Conservation (phyloP, 2,888 invertebrate genomes). For the Heliconius cydno region DNA sequence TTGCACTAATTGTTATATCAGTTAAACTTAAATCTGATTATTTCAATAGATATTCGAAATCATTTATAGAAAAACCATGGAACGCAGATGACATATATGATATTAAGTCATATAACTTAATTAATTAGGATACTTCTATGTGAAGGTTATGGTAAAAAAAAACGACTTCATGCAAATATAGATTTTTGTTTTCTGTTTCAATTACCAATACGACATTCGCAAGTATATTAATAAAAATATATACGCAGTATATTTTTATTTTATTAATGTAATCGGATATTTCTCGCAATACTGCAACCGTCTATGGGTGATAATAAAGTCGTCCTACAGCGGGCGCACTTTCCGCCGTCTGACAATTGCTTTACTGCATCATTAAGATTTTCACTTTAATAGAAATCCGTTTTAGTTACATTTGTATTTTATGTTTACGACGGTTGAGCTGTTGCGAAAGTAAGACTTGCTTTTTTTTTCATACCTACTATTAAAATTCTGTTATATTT, state of each 20-base stretch:
- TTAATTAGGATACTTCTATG: neutral
- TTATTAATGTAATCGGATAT: neutral
- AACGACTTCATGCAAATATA: no score
- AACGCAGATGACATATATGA: no score
- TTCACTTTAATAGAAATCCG: slow-evolving; percentile 47
- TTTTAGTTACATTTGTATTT: slow-evolving; percentile 29
- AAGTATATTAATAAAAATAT: no score
- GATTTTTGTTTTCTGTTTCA: no score
- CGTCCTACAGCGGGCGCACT: slow-evolving; percentile 18
- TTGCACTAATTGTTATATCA: slow-evolving; percentile 12
- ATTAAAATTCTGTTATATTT: neutral
- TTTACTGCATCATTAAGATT: slow-evolving; percentile 46
- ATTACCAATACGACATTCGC: no score
- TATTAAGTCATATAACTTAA: neutral
- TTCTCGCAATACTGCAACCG: neutral
- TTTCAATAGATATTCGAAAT: neutral
- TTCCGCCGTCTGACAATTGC: slow-evolving; percentile 43
- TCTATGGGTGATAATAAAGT: slow-evolving; percentile 26
- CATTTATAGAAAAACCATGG: neutral
- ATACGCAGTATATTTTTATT: neutral
- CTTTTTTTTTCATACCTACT: neutral
- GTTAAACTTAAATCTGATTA: slow-evolving; percentile 2
- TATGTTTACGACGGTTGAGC: slow-evolving; percentile 16
- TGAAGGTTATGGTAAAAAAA: neutral
- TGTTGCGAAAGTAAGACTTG: neutral